phyloP scores from a whole-genome alignment of 2,888 invertebrate species.

The Syrphus vitripennis region DNA sequence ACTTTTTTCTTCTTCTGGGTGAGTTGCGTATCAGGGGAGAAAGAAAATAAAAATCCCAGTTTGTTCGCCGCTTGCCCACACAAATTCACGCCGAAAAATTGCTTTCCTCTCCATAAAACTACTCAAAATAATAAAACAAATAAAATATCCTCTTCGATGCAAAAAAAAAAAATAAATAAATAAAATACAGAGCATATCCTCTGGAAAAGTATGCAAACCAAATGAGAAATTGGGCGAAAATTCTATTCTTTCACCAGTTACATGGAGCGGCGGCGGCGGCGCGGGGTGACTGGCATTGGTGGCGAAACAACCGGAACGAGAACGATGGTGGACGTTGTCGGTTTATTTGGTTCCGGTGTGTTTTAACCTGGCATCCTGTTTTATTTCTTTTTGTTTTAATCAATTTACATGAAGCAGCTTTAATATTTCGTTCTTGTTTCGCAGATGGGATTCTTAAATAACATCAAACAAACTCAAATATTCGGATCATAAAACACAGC shows the following conservation, averaged over 20 bases:
- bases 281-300: too few relatives aligned
- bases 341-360: slow-evolving; percentile 47
- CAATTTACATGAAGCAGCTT: slow-evolving; percentile 39
- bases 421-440: slow-evolving; percentile 36
- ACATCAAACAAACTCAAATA: slow-evolving; percentile 40
- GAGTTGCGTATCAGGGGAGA: not conserved
- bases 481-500: not conserved
- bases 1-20: not conserved
- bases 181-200: slow-evolving; percentile 21
- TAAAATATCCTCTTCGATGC: slow-evolving; percentile 49
- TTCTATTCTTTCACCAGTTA: slow-evolving; percentile 37
- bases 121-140: slow-evolving; percentile 66
- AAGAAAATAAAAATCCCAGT: slow-evolving; percentile 5
- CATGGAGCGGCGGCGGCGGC: not conserved
- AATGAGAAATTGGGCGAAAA: slow-evolving; percentile 45
- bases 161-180: slow-evolving; percentile 33
- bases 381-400: slow-evolving; percentile 24
- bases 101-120: slow-evolving; percentile 62
- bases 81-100: slow-evolving; percentile 46
- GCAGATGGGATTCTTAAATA: slow-evolving; percentile 25
- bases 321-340: slow-evolving; percentile 19
- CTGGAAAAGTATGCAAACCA: slow-evolving; percentile 57
- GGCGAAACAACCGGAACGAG: not conserved
- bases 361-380: slow-evolving; percentile 41
- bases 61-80: slow-evolving; percentile 2